These are phyloP conservation scores for Diaphora mendica DNA, from an alignment of 2,888 invertebrate species.

Conservation along the genomic window DNA sequence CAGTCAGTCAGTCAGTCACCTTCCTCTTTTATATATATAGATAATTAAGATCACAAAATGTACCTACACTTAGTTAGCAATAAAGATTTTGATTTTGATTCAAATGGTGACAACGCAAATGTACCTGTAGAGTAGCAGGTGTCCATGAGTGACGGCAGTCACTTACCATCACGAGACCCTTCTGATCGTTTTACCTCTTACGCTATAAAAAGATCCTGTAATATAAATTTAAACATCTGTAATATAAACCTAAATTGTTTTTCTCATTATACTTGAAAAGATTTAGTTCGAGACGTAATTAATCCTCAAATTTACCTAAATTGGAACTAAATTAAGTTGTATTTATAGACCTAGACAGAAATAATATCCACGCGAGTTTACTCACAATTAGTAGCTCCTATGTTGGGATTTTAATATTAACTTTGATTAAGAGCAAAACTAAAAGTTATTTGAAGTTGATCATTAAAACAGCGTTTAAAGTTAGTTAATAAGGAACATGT, in stretches of 20 bases:
- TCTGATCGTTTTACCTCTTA: too few species aligned
- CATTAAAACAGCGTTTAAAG: background rate
- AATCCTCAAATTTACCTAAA: background rate
- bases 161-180: too few species aligned
- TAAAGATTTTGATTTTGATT: too few species aligned
- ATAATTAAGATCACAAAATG: too few species aligned
- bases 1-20: too few species aligned
- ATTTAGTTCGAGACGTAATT: background rate
- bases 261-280: background rate
- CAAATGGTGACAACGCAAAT: too few species aligned
- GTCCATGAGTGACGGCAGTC: too few species aligned
- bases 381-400: background rate
- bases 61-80: too few species aligned
- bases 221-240: background rate
- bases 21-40: too few species aligned
- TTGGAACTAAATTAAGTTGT: background rate
- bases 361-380: background rate
- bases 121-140: too few species aligned
- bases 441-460: background rate
- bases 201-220: too few species aligned
- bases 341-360: background rate
- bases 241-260: background rate
- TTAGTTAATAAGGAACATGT: background rate
- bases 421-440: background rate
- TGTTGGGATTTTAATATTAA: background rate